phyloP scores from a whole-genome alignment of 1,140 invertebrate genomes.

The Lasioglossum baleicum region DNA sequence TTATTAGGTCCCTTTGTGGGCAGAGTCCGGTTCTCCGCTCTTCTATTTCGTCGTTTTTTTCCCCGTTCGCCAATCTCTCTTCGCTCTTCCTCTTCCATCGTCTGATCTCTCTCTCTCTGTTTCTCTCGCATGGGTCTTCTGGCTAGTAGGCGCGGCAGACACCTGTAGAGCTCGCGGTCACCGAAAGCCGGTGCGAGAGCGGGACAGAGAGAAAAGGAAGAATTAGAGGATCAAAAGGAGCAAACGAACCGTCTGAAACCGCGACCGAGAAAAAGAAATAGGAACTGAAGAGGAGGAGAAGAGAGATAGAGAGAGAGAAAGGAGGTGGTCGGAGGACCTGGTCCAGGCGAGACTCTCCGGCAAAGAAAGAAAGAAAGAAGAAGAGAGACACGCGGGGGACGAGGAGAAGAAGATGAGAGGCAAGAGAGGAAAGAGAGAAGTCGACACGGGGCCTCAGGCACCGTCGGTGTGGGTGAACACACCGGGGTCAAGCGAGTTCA shows the following conservation, averaged over 20 bases:
- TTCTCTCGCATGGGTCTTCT: slow-evolving; percentile 11
- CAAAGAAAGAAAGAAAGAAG: slow-evolving; percentile 3
- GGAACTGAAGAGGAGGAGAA: slow-evolving; percentile 13
- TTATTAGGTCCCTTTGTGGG: slow-evolving; percentile 73
- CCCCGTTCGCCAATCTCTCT: slow-evolving; percentile 43
- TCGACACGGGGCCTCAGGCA: slow-evolving; percentile 60
- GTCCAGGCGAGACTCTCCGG: too few species aligned
- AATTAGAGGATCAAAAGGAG: slow-evolving; percentile 63
- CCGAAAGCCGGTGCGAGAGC: slow-evolving; percentile 23
- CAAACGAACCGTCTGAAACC: slow-evolving; percentile 57
- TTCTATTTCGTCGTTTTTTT: slow-evolving; percentile 64
- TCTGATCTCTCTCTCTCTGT: slow-evolving; percentile 9
- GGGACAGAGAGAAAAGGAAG: slow-evolving; percentile 32
- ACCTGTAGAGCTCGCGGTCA: slow-evolving; percentile 65
- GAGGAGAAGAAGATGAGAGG: slow-evolving; percentile 33
- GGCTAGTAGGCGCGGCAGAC: slow-evolving; percentile 64
- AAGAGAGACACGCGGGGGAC: slow-evolving; percentile 33
- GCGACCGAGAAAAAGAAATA: slow-evolving; percentile 48
- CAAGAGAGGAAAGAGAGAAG: slow-evolving; percentile 43
- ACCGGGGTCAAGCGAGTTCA: slow-evolving; percentile 72
- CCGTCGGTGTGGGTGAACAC: slow-evolving; percentile 70
- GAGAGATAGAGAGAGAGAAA: background rate
- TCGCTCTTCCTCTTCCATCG: slow-evolving; percentile 1
- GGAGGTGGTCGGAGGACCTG: background rate
- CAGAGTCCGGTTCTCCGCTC: slow-evolving; percentile 66